Percentiles rank a stretch among this genome's conserved stretches.
phyloP scores from a whole-genome alignment of 2,113 vertebrate genomes.

The Corynorhinus townsendii region DNA sequence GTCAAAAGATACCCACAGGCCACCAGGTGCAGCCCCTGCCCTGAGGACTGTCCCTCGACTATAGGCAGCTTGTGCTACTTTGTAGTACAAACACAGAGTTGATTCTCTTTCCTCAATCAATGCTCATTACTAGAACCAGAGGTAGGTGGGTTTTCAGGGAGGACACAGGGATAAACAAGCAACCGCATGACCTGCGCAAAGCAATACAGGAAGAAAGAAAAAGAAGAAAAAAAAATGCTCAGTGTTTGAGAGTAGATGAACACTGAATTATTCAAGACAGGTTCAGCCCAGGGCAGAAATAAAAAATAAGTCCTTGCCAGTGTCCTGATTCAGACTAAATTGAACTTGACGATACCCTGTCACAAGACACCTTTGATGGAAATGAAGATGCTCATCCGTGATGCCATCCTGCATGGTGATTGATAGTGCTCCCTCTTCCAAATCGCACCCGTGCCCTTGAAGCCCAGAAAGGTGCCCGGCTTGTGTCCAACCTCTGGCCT shows the following conservation, averaged over 20 bases:
- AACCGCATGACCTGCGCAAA: neutral
- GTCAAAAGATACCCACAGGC: neutral
- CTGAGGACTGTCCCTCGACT: neutral
- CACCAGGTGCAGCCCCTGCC: neutral
- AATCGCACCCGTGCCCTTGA: slow-evolving; percentile 32
- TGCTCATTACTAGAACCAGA: neutral
- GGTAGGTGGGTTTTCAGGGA: neutral
- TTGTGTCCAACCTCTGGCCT: neutral
- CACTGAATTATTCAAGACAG: slow-evolving; percentile 66
- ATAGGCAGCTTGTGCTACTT: neutral
- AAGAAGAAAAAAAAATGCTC: neutral
- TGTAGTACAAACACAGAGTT: neutral
- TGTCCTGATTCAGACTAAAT: slow-evolving; percentile 56
- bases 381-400: slow-evolving; percentile 34
- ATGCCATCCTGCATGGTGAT: slow-evolving; percentile 32
- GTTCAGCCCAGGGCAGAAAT: slow-evolving; percentile 58
- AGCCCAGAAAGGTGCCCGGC: slow-evolving; percentile 39
- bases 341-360: slow-evolving; percentile 48
- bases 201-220: neutral
- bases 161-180: neutral
- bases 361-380: slow-evolving; percentile 51
- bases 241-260: slow-evolving; percentile 41
- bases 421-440: slow-evolving; percentile 16
- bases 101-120: neutral
- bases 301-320: slow-evolving; percentile 57